phyloP scores from a whole-genome alignment of 2,888 invertebrate genomes.

The Tribolium freemani region DNA sequence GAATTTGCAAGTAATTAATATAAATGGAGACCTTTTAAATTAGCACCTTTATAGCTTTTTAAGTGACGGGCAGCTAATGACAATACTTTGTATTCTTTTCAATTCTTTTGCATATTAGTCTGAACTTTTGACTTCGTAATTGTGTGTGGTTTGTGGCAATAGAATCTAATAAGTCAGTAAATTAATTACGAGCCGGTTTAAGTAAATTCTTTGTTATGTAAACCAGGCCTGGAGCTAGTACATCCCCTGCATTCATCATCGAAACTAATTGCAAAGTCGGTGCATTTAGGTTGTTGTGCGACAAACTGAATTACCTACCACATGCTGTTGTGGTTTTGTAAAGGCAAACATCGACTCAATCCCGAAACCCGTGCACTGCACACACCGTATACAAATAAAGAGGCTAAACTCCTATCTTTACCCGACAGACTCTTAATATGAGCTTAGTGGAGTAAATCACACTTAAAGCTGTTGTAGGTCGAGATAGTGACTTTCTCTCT shows the following conservation, averaged over 20 bases:
- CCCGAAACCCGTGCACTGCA: neutral
- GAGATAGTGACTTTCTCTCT: conserved; percentile 33
- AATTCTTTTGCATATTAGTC: too few species aligned
- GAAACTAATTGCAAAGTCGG: neutral
- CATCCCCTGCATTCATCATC: neutral
- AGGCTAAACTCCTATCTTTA: conserved; percentile 6
- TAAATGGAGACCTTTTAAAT: neutral
- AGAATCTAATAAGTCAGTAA: too few species aligned
- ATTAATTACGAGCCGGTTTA: too few species aligned
- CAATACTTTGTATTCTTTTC: conserved; percentile 5
- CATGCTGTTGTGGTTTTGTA: neutral
- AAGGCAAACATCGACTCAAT: conserved; percentile 5
- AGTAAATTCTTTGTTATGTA: neutral
- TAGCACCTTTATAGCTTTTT: conserved; percentile 10
- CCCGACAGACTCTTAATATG: conserved; percentile 22
- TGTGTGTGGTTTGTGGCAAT: too few species aligned
- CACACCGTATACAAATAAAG: conserved; percentile 21
- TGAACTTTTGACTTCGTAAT: too few species aligned
- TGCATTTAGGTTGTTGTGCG: neutral
- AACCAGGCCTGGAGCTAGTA: neutral
- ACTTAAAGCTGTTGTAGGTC: conserved; percentile 24
- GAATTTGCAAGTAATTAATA: conserved; percentile 13
- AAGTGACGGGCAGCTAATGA: conserved; percentile 1
- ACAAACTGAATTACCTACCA: conserved; percentile 2
- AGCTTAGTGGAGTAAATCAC: conserved; percentile 37